phyloP scores from a whole-genome alignment of 2,888 invertebrate species.

The Cyrtodaria siliqua region DNA sequence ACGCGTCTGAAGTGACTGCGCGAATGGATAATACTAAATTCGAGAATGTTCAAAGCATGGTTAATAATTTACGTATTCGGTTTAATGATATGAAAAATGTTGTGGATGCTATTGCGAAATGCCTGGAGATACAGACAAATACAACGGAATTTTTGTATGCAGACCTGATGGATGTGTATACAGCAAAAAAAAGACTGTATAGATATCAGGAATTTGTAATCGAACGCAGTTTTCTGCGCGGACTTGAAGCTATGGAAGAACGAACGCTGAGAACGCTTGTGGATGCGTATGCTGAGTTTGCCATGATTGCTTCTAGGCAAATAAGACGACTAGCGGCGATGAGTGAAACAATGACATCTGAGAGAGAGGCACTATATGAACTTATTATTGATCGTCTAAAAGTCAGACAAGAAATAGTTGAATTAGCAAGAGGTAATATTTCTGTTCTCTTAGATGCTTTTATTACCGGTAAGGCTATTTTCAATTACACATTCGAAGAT shows the following conservation, averaged over 20 bases:
- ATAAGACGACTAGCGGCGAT: conserved; percentile 38
- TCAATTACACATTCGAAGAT: conserved; percentile 68
- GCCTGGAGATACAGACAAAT: conserved; percentile 52
- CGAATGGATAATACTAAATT: conserved; percentile 64
- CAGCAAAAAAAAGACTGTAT: conserved; percentile 63
- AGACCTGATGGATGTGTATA: conserved; percentile 46
- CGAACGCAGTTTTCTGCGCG: conserved; percentile 74
- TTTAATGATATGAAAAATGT: conserved; percentile 49
- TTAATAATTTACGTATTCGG: conserved; percentile 24
- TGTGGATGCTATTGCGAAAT: conserved; percentile 44
- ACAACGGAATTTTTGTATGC: conserved; percentile 36
- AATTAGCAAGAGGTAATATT: conserved; percentile 67
- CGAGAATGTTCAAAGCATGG: conserved; percentile 38
- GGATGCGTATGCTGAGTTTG: conserved; percentile 73
- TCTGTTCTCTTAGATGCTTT: conserved; percentile 72
- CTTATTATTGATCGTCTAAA: conserved; percentile 58
- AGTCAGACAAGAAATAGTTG: conserved; percentile 66
- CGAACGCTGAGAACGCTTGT: conserved; percentile 69
- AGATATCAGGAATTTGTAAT: conserved; percentile 72
- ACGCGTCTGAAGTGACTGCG: conserved; percentile 68
- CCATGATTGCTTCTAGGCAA: conserved; percentile 56
- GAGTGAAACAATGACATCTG: conserved; percentile 6
- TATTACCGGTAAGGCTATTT: conserved; percentile 70
- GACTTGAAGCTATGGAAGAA: conserved; percentile 78
- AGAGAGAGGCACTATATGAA: conserved; percentile 49